phyloP scores from a whole-genome alignment of 2,797 vertebrate species.

The Acanthurus lineatus region DNA sequence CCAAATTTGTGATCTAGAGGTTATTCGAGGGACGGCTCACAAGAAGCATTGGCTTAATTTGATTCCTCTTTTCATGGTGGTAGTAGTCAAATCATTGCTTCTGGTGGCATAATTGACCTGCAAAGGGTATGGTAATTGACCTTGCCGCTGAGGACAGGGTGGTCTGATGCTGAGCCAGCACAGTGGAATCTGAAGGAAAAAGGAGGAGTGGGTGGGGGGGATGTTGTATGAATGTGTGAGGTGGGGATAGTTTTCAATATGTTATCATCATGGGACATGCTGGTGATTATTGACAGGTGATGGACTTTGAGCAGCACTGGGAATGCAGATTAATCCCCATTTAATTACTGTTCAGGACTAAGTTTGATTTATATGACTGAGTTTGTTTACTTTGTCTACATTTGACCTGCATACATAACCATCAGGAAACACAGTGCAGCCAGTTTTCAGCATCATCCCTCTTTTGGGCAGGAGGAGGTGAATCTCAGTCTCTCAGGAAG shows the following conservation, averaged over 20 bases:
- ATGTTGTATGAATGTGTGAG: neutral
- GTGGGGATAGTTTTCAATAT: constrained; percentile 24
- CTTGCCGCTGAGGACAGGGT: constrained; percentile 73
- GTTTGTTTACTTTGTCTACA: constrained; percentile 1
- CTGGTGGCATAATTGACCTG: constrained; percentile 73
- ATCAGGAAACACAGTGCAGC: constrained; percentile 12
- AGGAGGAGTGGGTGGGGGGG: constrained; percentile 7
- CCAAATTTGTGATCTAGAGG: constrained; percentile 31
- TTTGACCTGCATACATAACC: constrained; percentile 27
- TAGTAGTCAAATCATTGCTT: constrained; percentile 63
- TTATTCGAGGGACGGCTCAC: constrained; percentile 41
- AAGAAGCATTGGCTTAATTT: constrained; percentile 35
- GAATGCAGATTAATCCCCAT: neutral
- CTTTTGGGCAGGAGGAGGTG: constrained; percentile 27
- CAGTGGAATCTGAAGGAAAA: constrained; percentile 48
- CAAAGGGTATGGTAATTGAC: constrained; percentile 70
- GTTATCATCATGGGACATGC: constrained; percentile 29
- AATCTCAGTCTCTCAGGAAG: constrained; percentile 40
- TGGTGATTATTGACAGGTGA: constrained; percentile 21
- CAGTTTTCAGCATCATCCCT: constrained; percentile 31
- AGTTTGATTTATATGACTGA: neutral
- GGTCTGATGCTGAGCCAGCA: constrained; percentile 78
- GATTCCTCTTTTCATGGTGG: constrained; percentile 25
- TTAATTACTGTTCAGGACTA: constrained; percentile 1
- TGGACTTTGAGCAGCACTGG: neutral